Evolutionary conservation across 2,113 vertebrate species (phyloP).

Genomic region (Pelusios castaneus): DNA sequence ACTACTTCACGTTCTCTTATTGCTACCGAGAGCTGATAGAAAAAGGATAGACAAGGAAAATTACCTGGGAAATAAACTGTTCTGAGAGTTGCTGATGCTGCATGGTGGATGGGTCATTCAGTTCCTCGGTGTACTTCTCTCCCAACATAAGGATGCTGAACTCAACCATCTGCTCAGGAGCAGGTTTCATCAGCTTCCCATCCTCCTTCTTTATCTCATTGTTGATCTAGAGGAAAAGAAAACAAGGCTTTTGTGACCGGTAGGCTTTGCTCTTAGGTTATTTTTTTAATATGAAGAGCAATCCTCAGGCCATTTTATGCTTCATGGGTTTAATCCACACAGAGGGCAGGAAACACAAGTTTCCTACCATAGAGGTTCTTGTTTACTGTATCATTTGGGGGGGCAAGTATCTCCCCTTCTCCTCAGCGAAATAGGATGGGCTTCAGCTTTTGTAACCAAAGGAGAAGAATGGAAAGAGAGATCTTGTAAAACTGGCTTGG

Average conservation of each 20-base stretch:
- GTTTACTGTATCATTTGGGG: background rate
- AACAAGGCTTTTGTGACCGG: background rate
- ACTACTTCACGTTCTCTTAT: background rate
- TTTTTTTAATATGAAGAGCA: background rate
- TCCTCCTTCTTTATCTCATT: constrained; percentile 85
- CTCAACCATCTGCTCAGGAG: constrained; percentile 85
- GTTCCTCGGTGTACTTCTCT: constrained; percentile 80
- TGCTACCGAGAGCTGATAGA: background rate
- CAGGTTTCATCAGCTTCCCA: constrained; percentile 59
- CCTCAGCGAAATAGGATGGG: background rate
- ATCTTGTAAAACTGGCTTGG: background rate
- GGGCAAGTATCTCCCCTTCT: background rate
- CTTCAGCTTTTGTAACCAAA: background rate
- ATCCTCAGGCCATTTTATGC: background rate
- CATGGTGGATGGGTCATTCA: constrained; percentile 77
- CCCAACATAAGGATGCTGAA: constrained; percentile 84
- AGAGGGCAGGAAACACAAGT: background rate
- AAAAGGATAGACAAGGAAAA: background rate
- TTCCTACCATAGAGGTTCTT: background rate
- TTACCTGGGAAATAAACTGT: constrained; percentile 86
- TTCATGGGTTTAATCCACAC: background rate
- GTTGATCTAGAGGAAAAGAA: constrained; percentile 76
- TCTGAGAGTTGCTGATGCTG: constrained; percentile 77
- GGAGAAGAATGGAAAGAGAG: background rate
- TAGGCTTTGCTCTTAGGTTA: background rate